phyloP scores from a whole-genome alignment of 2,888 invertebrate species.

The Eilema sororculum region DNA sequence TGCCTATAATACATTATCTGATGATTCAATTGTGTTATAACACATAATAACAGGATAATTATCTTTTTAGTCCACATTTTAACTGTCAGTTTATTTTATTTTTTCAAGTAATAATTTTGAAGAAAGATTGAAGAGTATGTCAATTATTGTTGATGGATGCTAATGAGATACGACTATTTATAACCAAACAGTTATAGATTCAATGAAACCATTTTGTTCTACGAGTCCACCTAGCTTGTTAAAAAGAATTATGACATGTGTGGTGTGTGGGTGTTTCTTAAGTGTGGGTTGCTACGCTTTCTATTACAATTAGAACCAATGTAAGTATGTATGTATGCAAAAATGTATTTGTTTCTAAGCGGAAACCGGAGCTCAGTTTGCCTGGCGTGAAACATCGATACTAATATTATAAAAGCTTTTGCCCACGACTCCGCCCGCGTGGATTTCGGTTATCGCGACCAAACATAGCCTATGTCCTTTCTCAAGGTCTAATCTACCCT shows the following conservation, averaged over 20 bases:
- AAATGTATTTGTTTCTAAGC: conserved; percentile 63
- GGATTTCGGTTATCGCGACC: no score
- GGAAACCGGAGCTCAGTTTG: conserved; percentile 52
- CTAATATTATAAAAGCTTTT: no score
- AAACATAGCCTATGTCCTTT: no score
- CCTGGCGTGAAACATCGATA: conserved; percentile 44
- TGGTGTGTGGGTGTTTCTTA: conserved; percentile 68
- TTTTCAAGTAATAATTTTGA: no score
- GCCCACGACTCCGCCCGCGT: no score
- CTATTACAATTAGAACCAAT: conserved; percentile 61
- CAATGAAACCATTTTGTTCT: conserved; percentile 72
- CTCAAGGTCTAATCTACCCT: no score
- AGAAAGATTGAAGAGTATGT: background rate
- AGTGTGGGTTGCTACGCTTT: conserved; percentile 74
- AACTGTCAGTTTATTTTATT: no score
- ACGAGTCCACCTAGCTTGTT: conserved; percentile 69
- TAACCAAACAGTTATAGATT: conserved; percentile 64
- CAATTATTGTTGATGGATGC: conserved; percentile 16
- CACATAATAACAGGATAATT: no score
- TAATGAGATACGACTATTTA: background rate
- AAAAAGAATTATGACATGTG: conserved; percentile 73
- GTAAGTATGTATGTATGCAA: conserved; percentile 70
- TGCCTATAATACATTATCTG: no score
- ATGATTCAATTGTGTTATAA: no score
- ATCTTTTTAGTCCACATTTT: no score